Evolutionary conservation across 2,113 vertebrate species (phyloP).

Genomic region (Alligator sinensis): DNA sequence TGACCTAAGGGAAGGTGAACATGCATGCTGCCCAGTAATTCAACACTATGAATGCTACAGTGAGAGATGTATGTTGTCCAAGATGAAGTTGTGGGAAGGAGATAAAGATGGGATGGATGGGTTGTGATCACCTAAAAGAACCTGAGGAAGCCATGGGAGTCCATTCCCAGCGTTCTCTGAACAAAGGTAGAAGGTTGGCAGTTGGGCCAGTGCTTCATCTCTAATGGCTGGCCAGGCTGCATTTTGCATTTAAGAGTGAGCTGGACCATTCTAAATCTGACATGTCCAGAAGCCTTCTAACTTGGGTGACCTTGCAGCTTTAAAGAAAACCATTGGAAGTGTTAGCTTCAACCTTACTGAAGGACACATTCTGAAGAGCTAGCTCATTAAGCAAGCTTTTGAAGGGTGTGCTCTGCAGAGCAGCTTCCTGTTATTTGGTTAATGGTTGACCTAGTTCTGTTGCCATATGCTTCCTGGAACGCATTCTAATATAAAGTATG

Average conservation of each 20-base stretch:
- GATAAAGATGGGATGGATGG: background rate
- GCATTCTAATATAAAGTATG: slow-evolving; percentile 83
- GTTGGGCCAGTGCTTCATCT: slow-evolving; percentile 38
- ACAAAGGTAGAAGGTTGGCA: slow-evolving; percentile 15
- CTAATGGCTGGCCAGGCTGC: slow-evolving; percentile 39
- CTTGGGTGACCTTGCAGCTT: slow-evolving; percentile 52
- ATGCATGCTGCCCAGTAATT: background rate
- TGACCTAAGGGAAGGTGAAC: background rate
- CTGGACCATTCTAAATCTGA: slow-evolving; percentile 34
- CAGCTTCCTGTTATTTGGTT: slow-evolving; percentile 89
- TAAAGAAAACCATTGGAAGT: slow-evolving; percentile 72
- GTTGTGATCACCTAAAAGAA: background rate
- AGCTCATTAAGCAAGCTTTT: slow-evolving; percentile 83
- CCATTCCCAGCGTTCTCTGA: background rate
- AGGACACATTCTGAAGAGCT: slow-evolving; percentile 85
- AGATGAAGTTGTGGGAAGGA: slow-evolving; percentile 9
- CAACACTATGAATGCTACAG: background rate
- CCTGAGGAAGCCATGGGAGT: slow-evolving; percentile 2
- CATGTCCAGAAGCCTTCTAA: slow-evolving; percentile 43
- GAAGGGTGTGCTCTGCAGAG: slow-evolving; percentile 83
- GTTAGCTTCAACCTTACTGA: slow-evolving; percentile 81
- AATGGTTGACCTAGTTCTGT: slow-evolving; percentile 94
- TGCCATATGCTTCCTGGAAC: slow-evolving; percentile 91
- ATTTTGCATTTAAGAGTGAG: background rate
- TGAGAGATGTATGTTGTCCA: slow-evolving; percentile 18